A percentile compares a stretch with the other conserved stretches of the same genome.
phyloP scores from a whole-genome alignment of 1,140 invertebrate species.

The Drosophila rhopaloa region DNA sequence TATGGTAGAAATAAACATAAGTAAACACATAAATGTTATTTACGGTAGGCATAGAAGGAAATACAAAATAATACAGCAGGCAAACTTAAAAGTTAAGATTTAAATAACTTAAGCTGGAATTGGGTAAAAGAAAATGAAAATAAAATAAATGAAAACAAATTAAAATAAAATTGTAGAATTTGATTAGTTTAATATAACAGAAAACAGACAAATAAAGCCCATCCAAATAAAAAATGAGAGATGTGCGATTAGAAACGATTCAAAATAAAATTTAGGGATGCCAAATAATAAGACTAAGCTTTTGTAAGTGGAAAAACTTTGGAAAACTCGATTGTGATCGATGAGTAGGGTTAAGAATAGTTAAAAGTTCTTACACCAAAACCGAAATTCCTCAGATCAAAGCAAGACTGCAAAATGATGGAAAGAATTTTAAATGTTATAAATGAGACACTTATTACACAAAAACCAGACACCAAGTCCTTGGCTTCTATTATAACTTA shows the following conservation, averaged over 20 bases:
- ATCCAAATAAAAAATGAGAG: slow-evolving; percentile 7
- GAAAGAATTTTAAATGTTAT: slow-evolving; percentile 56
- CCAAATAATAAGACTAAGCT: slow-evolving; percentile 25
- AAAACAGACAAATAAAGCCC: slow-evolving; percentile 15
- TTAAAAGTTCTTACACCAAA: slow-evolving; percentile 85
- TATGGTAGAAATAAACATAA: neutral
- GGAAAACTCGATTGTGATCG: neutral
- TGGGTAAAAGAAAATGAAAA: slow-evolving; percentile 68
- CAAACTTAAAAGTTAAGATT: slow-evolving; percentile 63
- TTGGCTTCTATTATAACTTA: slow-evolving; percentile 9
- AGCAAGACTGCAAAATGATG: slow-evolving; percentile 85
- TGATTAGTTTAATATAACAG: slow-evolving; percentile 10
- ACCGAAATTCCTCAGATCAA: slow-evolving; percentile 85
- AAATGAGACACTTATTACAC: slow-evolving; percentile 50
- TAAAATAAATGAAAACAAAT: slow-evolving; percentile 60
- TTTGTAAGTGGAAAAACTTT: neutral
- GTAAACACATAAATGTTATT: slow-evolving; percentile 36
- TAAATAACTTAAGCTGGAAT: slow-evolving; percentile 77
- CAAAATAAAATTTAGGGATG: neutral
- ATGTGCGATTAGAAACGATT: neutral
- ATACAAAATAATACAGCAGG: slow-evolving; percentile 34
- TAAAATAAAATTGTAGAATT: slow-evolving; percentile 25
- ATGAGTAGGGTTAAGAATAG: slow-evolving; percentile 25
- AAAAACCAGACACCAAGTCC: slow-evolving; percentile 9
- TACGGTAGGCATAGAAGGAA: neutral